phyloP scores from a whole-genome alignment of 37 sponge, comb jelly and placozoan species.

The Oscarella lobularis region DNA sequence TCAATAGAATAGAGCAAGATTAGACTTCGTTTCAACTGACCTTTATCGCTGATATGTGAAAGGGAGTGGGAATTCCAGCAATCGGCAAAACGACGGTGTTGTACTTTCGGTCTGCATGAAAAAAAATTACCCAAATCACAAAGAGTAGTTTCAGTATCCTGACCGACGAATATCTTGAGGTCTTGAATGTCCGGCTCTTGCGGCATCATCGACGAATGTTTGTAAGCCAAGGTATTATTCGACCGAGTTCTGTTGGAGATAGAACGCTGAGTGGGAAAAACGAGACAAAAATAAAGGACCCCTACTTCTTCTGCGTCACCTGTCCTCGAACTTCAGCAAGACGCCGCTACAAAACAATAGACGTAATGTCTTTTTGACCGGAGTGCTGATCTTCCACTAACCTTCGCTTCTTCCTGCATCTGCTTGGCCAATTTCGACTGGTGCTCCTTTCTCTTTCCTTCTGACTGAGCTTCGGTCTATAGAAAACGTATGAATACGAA shows the following conservation, averaged over 20 bases:
- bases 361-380: background rate
- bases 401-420: conserved; percentile 83
- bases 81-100: conserved; percentile 83
- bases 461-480: conserved; percentile 57
- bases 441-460: conserved; percentile 70
- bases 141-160: conserved; percentile 10
- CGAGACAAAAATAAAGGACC: no score
- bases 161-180: conserved; percentile 70
- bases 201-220: conserved; percentile 65
- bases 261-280: no score
- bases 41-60: conserved; percentile 92
- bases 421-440: conserved; percentile 67
- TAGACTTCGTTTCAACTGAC: conserved; percentile 16
- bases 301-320: background rate
- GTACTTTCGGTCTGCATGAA: conserved; percentile 57
- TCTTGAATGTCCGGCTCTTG: conserved; percentile 79
- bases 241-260: no score
- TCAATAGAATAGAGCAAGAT: background rate
- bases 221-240: conserved; percentile 77
- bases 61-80: conserved; percentile 72
- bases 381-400: conserved; percentile 10
- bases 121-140: background rate
- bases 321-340: background rate
- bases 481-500: background rate
- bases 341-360: background rate